phyloP scores from a whole-genome alignment of 2,888 invertebrate genomes.

The Caenorhabditis plicata region DNA sequence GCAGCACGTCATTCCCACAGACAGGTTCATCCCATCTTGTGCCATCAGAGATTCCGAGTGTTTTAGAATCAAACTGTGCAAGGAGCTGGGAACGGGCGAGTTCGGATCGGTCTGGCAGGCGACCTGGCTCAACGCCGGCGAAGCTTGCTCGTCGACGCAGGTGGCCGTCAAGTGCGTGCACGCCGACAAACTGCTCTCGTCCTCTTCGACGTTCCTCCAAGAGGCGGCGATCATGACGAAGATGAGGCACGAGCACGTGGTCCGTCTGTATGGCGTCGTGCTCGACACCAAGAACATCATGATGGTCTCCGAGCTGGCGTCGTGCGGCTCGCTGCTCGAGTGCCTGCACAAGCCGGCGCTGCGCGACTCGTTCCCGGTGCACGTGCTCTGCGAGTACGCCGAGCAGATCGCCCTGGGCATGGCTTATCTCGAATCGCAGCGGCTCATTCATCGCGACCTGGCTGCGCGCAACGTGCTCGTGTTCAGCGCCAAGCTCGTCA shows the following conservation, averaged over 20 bases:
- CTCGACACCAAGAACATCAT: slow-evolving; percentile 84
- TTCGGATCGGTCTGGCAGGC: slow-evolving; percentile 98
- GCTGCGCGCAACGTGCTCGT: slow-evolving; percentile 97
- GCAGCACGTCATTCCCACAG: slow-evolving; percentile 61
- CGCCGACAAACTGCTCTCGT: slow-evolving; percentile 90
- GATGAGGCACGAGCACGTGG: slow-evolving; percentile 94
- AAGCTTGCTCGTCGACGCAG: slow-evolving; percentile 66
- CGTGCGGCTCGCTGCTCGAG: slow-evolving; percentile 87
- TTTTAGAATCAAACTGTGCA: slow-evolving; percentile 74
- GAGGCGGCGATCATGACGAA: slow-evolving; percentile 98
- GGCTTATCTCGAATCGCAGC: slow-evolving; percentile 91
- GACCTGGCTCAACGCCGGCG: slow-evolving; percentile 70
- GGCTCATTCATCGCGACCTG: slow-evolving; percentile 94
- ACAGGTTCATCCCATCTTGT: slow-evolving; percentile 33
- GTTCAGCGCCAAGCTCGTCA: slow-evolving; percentile 76
- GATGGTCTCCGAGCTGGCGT: slow-evolving; percentile 87
- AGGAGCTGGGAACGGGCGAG: slow-evolving; percentile 92
- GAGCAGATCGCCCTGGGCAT: slow-evolving; percentile 74
- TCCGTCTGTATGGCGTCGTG: slow-evolving; percentile 94
- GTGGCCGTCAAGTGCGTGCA: slow-evolving; percentile 82
- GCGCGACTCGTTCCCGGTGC: slow-evolving; percentile 85
- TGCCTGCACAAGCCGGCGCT: slow-evolving; percentile 90
- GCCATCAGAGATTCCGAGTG: not conserved
- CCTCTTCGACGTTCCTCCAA: slow-evolving; percentile 90
- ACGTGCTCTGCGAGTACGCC: slow-evolving; percentile 89